Evolutionary conservation across 2,113 vertebrate species (phyloP).

Genomic region (Notarius quadriscutis): DNA sequence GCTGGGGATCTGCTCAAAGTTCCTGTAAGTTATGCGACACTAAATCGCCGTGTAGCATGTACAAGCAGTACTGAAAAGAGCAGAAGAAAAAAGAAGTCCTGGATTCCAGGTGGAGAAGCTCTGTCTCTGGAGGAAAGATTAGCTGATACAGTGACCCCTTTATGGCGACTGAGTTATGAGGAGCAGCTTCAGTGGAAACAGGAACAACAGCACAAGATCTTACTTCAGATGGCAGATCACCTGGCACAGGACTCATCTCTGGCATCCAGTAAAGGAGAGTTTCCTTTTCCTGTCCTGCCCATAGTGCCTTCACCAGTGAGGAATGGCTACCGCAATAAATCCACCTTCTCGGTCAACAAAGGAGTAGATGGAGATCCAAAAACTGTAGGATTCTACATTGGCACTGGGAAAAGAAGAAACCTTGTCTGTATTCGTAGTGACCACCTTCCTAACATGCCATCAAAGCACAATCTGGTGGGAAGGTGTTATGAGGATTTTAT

Average conservation of each 20-base stretch:
- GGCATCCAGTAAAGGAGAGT: constrained; percentile 43
- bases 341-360: constrained; percentile 82
- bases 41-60: background rate
- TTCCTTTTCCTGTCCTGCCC: constrained; percentile 71
- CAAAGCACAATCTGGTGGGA: constrained; percentile 80
- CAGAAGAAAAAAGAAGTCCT: constrained; percentile 7
- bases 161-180: constrained; percentile 82
- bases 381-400: constrained; percentile 80
- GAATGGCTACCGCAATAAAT: constrained; percentile 84
- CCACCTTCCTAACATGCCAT: constrained; percentile 77
- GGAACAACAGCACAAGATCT: constrained; percentile 69
- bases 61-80: background rate
- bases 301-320: constrained; percentile 75
- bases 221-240: constrained; percentile 65
- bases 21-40: background rate
- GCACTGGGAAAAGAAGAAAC: constrained; percentile 72
- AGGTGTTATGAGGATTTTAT: constrained; percentile 82
- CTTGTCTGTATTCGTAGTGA: constrained; percentile 76
- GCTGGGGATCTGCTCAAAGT: background rate
- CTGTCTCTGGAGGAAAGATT: constrained; percentile 73
- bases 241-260: constrained; percentile 58
- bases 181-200: constrained; percentile 83
- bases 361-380: constrained; percentile 83
- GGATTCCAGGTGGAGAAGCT: background rate
- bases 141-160: constrained; percentile 72